A percentile compares a stretch with the other conserved stretches of the same genome.
phyloP scores from a whole-genome alignment of 2,113 vertebrate genomes.

The Oophaga pumilio region DNA sequence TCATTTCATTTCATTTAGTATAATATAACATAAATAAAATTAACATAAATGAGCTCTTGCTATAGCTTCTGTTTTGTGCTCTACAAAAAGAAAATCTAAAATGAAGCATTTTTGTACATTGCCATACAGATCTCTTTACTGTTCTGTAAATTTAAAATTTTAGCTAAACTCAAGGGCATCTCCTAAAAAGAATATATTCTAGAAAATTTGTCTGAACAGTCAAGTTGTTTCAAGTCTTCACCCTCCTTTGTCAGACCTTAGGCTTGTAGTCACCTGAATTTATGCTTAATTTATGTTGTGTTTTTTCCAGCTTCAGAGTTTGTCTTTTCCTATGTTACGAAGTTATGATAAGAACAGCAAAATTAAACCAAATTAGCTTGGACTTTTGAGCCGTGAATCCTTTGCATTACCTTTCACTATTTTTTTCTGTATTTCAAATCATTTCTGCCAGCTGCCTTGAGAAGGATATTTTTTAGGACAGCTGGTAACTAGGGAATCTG shows the following conservation, averaged over 20 bases:
- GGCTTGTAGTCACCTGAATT: slow-evolving; percentile 46
- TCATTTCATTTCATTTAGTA: no score
- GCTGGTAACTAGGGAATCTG: slow-evolving; percentile 37
- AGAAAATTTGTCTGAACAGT: slow-evolving; percentile 14
- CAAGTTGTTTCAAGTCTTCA: slow-evolving; percentile 41
- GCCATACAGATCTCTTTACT: neutral
- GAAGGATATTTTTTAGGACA: slow-evolving; percentile 27
- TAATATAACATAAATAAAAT: neutral
- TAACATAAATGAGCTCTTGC: neutral
- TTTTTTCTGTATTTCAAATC: neutral
- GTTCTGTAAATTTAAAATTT: slow-evolving; percentile 5
- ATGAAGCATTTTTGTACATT: neutral
- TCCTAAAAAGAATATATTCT: slow-evolving; percentile 6
- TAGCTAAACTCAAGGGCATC: slow-evolving; percentile 31
- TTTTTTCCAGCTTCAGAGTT: slow-evolving; percentile 34
- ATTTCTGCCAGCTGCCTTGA: slow-evolving; percentile 42
- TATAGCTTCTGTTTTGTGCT: neutral
- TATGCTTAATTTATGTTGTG: slow-evolving; percentile 42
- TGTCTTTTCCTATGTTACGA: slow-evolving; percentile 33
- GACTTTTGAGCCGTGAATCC: neutral
- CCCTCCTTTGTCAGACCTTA: slow-evolving; percentile 39
- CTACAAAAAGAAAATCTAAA: neutral
- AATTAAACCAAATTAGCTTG: neutral
- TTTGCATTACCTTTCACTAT: slow-evolving; percentile 4
- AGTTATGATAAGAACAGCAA: neutral